Conservation (phyloP, 2,113 vertebrate genomes). For the Aspidoscelis tigris region DNA sequence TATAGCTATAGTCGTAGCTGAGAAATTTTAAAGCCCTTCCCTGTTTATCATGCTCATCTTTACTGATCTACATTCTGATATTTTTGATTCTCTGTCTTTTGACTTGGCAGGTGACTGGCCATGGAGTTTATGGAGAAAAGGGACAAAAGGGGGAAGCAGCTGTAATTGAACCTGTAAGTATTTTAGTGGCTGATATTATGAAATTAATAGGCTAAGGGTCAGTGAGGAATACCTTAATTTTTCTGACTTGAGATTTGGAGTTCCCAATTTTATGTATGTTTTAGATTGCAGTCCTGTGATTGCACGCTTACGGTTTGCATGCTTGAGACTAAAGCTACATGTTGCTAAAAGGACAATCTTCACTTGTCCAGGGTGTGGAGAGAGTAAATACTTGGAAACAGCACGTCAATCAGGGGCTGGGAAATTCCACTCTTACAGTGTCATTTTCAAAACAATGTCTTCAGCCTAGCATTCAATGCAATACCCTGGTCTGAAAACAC, state of each 20-base stretch:
- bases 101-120: conserved; percentile 80
- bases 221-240: no score
- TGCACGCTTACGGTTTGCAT: not conserved
- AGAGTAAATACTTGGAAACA: no score
- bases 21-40: not conserved
- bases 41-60: not conserved
- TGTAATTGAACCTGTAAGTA: conserved; percentile 95
- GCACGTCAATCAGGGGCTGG: no score
- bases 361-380: no score
- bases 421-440: no score
- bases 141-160: conserved; percentile 96
- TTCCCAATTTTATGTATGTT: not conserved
- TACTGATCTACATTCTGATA: conserved; percentile 38
- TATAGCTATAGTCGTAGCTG: not conserved
- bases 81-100: conserved; percentile 41
- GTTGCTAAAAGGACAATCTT: no score
- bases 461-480: no score
- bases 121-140: conserved; percentile 86
- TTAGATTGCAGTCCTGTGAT: not conserved
- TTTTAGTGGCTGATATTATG: not conserved
- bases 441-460: no score
- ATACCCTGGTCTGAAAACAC: no score
- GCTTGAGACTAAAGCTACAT: not conserved
- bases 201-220: not conserved
- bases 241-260: not conserved